phyloP scores from a whole-genome alignment of 2,797 vertebrate species.

The Nyctibius grandis region DNA sequence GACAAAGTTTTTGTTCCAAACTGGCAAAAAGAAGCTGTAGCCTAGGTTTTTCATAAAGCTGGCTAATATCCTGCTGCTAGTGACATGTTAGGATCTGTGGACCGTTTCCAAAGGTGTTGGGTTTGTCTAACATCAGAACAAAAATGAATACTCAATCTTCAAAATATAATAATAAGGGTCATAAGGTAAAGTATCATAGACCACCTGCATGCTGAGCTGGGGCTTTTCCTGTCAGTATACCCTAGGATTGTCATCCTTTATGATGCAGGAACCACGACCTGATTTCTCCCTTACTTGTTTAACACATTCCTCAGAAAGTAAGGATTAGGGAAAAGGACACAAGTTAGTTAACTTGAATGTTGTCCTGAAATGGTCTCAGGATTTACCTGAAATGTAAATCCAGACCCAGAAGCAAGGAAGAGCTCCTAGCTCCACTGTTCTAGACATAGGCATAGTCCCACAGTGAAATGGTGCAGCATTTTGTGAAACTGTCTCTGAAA shows the following conservation, averaged over 20 bases:
- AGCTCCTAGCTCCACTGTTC: background rate
- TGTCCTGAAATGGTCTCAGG: background rate
- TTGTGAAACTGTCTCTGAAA: background rate
- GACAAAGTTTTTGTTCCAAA: background rate
- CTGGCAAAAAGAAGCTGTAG: background rate
- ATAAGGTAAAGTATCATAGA: background rate
- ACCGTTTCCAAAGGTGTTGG: background rate
- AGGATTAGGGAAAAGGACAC: background rate
- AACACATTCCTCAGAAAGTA: background rate
- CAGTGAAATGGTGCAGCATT: background rate
- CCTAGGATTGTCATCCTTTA: background rate
- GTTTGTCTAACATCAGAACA: background rate
- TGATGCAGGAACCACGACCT: background rate
- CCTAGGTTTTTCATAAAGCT: background rate
- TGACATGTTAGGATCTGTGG: background rate
- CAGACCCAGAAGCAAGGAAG: background rate
- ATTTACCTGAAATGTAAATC: background rate
- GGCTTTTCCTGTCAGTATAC: background rate
- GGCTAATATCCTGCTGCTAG: background rate
- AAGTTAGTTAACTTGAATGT: background rate
- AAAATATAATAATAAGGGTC: background rate
- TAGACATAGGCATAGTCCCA: background rate
- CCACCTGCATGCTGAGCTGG: background rate
- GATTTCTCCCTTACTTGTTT: background rate
- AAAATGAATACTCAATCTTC: background rate